These are phyloP conservation scores for Carettochelys insculpta DNA, from an alignment of 2,113 vertebrate species.

Conservation along the genomic window DNA sequence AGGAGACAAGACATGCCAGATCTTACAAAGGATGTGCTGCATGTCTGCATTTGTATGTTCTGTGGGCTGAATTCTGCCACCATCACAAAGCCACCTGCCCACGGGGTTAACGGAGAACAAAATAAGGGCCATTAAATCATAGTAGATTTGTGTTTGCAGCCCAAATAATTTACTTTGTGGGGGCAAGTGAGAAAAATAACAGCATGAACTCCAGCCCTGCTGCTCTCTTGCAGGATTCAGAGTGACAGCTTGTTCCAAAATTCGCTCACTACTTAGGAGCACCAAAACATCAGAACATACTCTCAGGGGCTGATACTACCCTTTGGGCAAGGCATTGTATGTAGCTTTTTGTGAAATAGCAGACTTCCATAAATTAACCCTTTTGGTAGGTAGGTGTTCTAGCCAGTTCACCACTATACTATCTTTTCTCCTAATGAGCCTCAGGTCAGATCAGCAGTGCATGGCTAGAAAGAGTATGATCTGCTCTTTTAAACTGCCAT, in stretches of 20 bases:
- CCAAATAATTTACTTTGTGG: not conserved
- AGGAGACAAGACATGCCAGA: not conserved
- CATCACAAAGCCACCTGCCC: rapidly evolving
- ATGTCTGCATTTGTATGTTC: rapidly evolving
- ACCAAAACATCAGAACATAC: not conserved
- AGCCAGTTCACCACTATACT: not conserved
- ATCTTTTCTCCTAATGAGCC: not conserved
- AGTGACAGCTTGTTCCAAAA: not conserved
- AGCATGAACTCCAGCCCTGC: slow-evolving; percentile 18
- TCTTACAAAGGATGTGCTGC: not conserved
- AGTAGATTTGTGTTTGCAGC: not conserved
- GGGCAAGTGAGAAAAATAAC: slow-evolving; percentile 17
- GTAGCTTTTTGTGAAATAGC: not conserved
- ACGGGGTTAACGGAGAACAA: not conserved
- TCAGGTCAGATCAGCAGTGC: not conserved
- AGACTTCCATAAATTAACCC: not conserved
- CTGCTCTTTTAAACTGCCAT: not conserved
- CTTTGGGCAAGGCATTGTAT: not conserved
- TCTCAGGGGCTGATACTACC: not conserved
- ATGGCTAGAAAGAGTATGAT: not conserved
- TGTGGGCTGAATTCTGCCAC: not conserved
- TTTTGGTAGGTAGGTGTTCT: not conserved
- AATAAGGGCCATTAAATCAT: not conserved
- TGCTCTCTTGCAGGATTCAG: not conserved
- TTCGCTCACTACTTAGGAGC: not conserved